Evolutionary conservation across 2,888 invertebrate species (phyloP).

Genomic region (Pimpla rufipes): DNA sequence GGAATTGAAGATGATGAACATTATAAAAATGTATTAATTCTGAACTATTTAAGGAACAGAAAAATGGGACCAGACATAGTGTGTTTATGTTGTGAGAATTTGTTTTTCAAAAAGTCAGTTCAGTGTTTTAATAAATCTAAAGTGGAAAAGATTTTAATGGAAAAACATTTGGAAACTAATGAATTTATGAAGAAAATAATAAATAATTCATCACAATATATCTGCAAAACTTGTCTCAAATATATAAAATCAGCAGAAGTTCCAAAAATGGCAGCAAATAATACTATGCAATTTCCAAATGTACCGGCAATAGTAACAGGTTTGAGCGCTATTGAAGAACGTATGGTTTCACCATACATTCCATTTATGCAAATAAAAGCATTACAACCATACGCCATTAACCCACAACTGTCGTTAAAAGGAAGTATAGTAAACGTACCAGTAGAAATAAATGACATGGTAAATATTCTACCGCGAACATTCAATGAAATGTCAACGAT

Average conservation of each 20-base stretch:
- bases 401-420: conserved; percentile 77
- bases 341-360: conserved; percentile 78
- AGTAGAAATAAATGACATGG: conserved; percentile 65
- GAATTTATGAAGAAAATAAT: conserved; percentile 22
- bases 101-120: background rate
- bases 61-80: conserved; percentile 44
- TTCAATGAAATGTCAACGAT: conserved; percentile 74
- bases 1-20: conserved; percentile 16
- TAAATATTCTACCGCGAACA: conserved; percentile 56
- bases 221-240: conserved; percentile 36
- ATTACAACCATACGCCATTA: conserved; percentile 73
- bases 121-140: background rate
- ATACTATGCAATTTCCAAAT: conserved; percentile 50
- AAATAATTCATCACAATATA: conserved; percentile 36
- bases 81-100: conserved; percentile 59
- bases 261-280: conserved; percentile 55
- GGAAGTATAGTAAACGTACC: conserved; percentile 75
- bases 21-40: conserved; percentile 15
- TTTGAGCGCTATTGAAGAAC: conserved; percentile 77
- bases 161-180: background rate
- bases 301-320: background rate
- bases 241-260: conserved; percentile 28
- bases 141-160: background rate
- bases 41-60: conserved; percentile 50
- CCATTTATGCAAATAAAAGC: conserved; percentile 81